A percentile compares a stretch with the other conserved stretches of the same genome.
Conservation (phyloP, 2,113 vertebrate species). For the Australoheros scitulus region DNA sequence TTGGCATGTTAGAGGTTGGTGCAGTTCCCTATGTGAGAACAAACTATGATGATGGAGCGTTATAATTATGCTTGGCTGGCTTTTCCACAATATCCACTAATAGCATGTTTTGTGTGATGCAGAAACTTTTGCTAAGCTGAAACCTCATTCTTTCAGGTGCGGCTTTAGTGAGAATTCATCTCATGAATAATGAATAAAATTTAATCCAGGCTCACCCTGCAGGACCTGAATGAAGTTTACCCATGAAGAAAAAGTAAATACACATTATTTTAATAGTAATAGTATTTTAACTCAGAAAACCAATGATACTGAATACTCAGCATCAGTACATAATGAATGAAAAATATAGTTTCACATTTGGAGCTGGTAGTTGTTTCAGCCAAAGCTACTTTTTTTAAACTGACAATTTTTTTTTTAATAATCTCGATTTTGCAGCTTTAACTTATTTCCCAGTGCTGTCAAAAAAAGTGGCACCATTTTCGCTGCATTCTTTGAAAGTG, state of each 20-base stretch:
- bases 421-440: constrained; percentile 22
- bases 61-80: constrained; percentile 30
- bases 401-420: constrained; percentile 8
- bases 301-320: background rate
- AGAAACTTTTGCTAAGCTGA: constrained; percentile 63
- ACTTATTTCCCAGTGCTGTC: constrained; percentile 47
- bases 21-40: background rate
- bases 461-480: constrained; percentile 36
- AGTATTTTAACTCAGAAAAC: background rate
- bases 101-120: constrained; percentile 64
- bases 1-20: background rate
- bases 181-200: constrained; percentile 62
- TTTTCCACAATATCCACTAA: constrained; percentile 49
- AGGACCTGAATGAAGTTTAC: constrained; percentile 56
- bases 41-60: background rate
- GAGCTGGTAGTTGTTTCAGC: constrained; percentile 14
- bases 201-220: constrained; percentile 64
- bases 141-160: constrained; percentile 73
- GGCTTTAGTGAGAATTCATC: constrained; percentile 65
- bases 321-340: background rate
- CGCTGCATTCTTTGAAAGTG: constrained; percentile 57
- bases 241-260: constrained; percentile 34
- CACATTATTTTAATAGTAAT: constrained; percentile 38
- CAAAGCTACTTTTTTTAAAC: background rate
- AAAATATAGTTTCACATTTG: constrained; percentile 5